These are phyloP conservation scores for Chironomus striatipennis DNA, from an alignment of 1,140 invertebrate species.

Conservation along the genomic window DNA sequence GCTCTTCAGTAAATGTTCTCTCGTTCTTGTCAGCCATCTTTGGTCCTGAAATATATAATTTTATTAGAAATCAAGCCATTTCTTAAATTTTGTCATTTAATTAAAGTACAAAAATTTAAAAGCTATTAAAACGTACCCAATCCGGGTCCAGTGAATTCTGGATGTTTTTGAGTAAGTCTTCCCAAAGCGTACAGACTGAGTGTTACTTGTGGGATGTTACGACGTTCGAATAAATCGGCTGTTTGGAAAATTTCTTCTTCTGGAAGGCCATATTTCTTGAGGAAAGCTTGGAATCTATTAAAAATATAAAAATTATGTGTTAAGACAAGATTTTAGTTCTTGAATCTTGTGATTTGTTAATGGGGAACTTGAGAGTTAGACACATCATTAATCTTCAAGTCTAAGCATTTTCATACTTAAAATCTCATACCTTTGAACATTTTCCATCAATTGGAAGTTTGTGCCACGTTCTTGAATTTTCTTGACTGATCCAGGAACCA, in stretches of 20 bases:
- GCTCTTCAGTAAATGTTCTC: constrained; percentile 88
- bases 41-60: constrained; percentile 67
- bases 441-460: constrained; percentile 98
- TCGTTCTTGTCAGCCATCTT: constrained; percentile 94
- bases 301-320: constrained; percentile 25
- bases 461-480: constrained; percentile 94
- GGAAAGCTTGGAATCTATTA: constrained; percentile 80
- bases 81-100: too few relatives aligned
- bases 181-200: constrained; percentile 81
- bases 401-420: too few relatives aligned
- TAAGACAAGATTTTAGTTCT: background rate
- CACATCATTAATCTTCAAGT: too few relatives aligned
- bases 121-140: constrained; percentile 43
- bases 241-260: constrained; percentile 98
- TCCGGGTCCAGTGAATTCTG: constrained; percentile 80
- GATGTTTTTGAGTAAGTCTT: constrained; percentile 85
- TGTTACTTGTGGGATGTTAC: constrained; percentile 94
- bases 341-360: constrained; percentile 24
- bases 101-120: too few relatives aligned
- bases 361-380: background rate
- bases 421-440: constrained; percentile 68
- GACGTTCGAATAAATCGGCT: constrained; percentile 90
- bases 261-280: constrained; percentile 88
- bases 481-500: constrained; percentile 87
- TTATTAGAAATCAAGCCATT: too few relatives aligned